These are phyloP conservation scores for Hydrotaea diabolus DNA, from an alignment of 2,888 invertebrate genomes.

Conservation along the genomic window DNA sequence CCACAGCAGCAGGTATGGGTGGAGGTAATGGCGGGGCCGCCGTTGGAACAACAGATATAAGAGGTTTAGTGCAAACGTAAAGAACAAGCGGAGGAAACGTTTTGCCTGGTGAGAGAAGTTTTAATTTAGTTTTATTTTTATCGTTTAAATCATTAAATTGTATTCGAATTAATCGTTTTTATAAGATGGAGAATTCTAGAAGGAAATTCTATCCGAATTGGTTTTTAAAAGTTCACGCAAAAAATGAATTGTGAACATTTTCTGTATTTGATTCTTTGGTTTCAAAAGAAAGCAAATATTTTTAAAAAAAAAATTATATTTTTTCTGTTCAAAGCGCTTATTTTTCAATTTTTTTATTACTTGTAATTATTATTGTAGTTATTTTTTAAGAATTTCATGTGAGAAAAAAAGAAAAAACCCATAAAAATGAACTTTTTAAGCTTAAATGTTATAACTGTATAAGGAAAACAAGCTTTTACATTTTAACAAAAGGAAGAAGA, in stretches of 20 bases:
- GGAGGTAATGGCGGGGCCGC: slow-evolving; percentile 67
- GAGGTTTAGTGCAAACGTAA: slow-evolving; percentile 80
- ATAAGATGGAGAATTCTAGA: not conserved
- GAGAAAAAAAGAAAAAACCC: slow-evolving; percentile 46
- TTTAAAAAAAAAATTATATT: slow-evolving; percentile 51
- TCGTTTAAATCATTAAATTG: slow-evolving; percentile 24
- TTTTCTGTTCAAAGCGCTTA: slow-evolving; percentile 63
- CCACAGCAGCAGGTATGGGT: slow-evolving; percentile 60
- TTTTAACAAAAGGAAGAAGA: slow-evolving; percentile 38
- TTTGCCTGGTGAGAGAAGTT: slow-evolving; percentile 51
- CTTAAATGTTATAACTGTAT: slow-evolving; percentile 58
- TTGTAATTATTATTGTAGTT: slow-evolving; percentile 64
- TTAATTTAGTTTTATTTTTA: slow-evolving; percentile 36
- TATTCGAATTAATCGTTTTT: slow-evolving; percentile 27
- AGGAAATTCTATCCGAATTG: not conserved
- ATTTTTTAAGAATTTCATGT: slow-evolving; percentile 62
- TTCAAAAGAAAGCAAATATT: slow-evolving; percentile 34
- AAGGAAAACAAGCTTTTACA: slow-evolving; percentile 51
- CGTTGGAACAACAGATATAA: slow-evolving; percentile 72
- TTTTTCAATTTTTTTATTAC: slow-evolving; percentile 52
- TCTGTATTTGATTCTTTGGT: slow-evolving; percentile 33
- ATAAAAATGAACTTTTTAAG: slow-evolving; percentile 44
- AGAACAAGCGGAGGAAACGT: slow-evolving; percentile 22
- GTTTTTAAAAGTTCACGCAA: not conserved
- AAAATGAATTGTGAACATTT: slow-evolving; percentile 22